Evolutionary conservation across 2,113 vertebrate species (phyloP), one percentile per base, ranked within the genome.

Genomic region (Nematolebias whitei): DNA sequence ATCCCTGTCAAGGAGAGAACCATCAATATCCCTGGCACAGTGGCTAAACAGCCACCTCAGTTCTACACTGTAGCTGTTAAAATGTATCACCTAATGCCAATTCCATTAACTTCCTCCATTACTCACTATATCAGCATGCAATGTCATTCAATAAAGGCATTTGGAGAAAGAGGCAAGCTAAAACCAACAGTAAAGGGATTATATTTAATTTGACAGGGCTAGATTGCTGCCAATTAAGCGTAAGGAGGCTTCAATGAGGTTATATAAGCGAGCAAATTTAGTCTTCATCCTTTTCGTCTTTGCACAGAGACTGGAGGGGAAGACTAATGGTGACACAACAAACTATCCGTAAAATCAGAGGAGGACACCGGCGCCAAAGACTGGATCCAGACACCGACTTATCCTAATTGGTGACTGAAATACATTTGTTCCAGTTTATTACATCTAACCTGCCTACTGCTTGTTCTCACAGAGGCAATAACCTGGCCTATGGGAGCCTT

Each of bases 361-460:
- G 69, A 74, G 63, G 74, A 72, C 79, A 52, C 1, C 56, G 43
- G 52, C 19, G 20, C 64, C 54, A 66, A 48, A 50, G 48, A 61
- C 59, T 10, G 20, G 66, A 50, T 69, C 41, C 16, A 64, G 71
- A 77, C 63, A 65, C 45, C 3, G 35, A 71, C 71, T 64, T 61
- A 45, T 71, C 69, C 78, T 85, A 81, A 87, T 78, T 84, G 72
- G 76, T 69, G 72, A 76, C 60, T 16, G 19, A 81, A 81, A 75
- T 68, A 63, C 64, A 85, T 86, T 87, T 84, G 72, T 86, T 89
- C 74, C 76, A 79, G 67, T 86, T 85, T 88, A 82, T 85, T 87
- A 82, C 71, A 62, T 85, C 71, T 63, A 78, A 82, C 78, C 74
- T 75, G 70, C 74, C 71, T 38, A 70, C 62, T 80, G 78, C 86